Conservation (phyloP, 1,140 invertebrate genomes). For the Papilio aristodemus region DNA sequence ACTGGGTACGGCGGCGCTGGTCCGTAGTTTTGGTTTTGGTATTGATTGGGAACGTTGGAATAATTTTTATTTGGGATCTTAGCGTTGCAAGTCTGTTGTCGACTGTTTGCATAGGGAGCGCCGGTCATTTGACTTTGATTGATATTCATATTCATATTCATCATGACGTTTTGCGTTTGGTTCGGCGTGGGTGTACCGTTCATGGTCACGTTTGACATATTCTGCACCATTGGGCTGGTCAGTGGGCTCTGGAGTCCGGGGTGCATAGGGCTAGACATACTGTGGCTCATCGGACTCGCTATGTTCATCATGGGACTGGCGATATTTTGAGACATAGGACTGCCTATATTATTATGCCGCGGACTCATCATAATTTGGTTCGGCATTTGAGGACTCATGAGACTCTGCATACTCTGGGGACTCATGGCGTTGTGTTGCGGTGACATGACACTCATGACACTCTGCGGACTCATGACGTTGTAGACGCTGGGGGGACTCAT, state of each 20-base stretch:
- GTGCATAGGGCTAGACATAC: constrained; percentile 75
- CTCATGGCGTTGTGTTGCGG: constrained; percentile 76
- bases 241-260: constrained; percentile 69
- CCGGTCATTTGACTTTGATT: constrained; percentile 52
- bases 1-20: constrained; percentile 55
- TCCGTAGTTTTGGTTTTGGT: constrained; percentile 64
- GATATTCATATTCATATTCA: constrained; percentile 58
- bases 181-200: constrained; percentile 51
- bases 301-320: constrained; percentile 70
- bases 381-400: constrained; percentile 75
- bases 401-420: constrained; percentile 72
- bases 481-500: constrained; percentile 76
- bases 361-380: constrained; percentile 76
- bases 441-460: constrained; percentile 76
- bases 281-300: constrained; percentile 66
- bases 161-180: constrained; percentile 60
- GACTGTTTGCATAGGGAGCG: constrained; percentile 50
- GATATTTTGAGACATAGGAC: constrained; percentile 72
- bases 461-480: constrained; percentile 75
- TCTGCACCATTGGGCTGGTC: constrained; percentile 70
- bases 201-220: constrained; percentile 67
- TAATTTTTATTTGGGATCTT: constrained; percentile 65
- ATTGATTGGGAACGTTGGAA: constrained; percentile 62
- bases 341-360: constrained; percentile 69
- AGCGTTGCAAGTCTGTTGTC: constrained; percentile 59